A percentile compares a stretch with the other conserved stretches of the same genome.
Conservation (phyloP, 2,888 invertebrate species). For the Meteorus colon region DNA sequence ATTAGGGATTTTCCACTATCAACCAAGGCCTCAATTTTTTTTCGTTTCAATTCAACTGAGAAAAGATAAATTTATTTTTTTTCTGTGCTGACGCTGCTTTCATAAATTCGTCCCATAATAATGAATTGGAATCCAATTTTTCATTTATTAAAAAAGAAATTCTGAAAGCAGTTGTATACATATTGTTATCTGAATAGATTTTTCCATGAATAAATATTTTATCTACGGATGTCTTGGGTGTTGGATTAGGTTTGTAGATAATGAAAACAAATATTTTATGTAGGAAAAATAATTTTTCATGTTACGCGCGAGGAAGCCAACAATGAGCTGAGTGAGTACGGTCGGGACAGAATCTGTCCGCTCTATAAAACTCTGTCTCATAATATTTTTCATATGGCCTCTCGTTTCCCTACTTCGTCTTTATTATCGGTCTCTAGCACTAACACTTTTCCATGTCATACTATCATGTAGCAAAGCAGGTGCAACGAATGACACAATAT, state of each 20-base stretch:
- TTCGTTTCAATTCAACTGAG: too few relatives aligned
- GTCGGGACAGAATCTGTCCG: background rate
- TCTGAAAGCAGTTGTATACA: too few relatives aligned
- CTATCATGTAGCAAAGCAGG: conserved; percentile 42
- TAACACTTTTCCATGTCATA: background rate
- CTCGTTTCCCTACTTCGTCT: background rate
- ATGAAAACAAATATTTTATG: background rate
- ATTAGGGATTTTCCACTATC: too few relatives aligned
- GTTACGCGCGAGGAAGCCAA: conserved; percentile 14
- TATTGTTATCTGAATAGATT: background rate
- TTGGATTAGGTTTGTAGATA: background rate
- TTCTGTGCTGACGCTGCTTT: too few relatives aligned
- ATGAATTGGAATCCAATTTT: too few relatives aligned
- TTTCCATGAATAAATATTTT: background rate
- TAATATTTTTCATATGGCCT: conserved; percentile 12
- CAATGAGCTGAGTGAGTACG: conserved; percentile 12
- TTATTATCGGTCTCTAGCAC: background rate
- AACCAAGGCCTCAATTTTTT: too few relatives aligned
- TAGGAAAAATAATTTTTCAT: conserved; percentile 15
- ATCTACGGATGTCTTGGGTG: background rate
- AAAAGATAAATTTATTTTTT: too few relatives aligned
- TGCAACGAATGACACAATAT: conserved; percentile 47
- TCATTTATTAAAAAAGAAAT: too few relatives aligned
- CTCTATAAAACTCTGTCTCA: conserved; percentile 1
- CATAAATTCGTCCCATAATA: too few relatives aligned